Conservation (phyloP, 2,888 invertebrate species). For the Tachystola acroxantha region DNA sequence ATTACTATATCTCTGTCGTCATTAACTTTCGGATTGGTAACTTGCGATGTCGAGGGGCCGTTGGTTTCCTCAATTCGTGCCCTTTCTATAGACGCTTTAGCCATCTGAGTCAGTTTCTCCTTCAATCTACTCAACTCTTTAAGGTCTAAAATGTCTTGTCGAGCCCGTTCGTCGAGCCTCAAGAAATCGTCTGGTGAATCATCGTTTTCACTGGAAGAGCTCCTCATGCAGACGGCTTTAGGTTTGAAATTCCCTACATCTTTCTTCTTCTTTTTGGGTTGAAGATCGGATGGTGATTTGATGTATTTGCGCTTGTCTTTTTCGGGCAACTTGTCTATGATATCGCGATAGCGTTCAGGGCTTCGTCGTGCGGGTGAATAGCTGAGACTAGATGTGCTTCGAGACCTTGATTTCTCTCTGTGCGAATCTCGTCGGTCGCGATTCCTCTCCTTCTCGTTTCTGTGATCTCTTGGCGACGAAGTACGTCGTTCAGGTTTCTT, state of each 20-base stretch:
- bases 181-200: constrained; percentile 76
- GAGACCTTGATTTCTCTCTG: constrained; percentile 37
- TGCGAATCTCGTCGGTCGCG: constrained; percentile 32
- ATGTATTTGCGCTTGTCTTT: constrained; percentile 75
- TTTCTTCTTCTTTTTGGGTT: constrained; percentile 45
- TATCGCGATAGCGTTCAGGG: constrained; percentile 83
- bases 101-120: constrained; percentile 82
- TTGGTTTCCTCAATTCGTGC: constrained; percentile 34
- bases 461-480: constrained; percentile 26
- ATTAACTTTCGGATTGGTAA: constrained; percentile 11
- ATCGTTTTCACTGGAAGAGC: constrained; percentile 79
- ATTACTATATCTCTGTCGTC: constrained; percentile 17
- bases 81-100: constrained; percentile 77
- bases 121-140: constrained; percentile 84
- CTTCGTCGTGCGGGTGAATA: constrained; percentile 84
- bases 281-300: constrained; percentile 57
- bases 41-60: constrained; percentile 39
- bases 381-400: constrained; percentile 79
- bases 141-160: constrained; percentile 78
- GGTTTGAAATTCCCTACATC: constrained; percentile 44
- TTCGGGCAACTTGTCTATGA: constrained; percentile 76
- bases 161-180: constrained; percentile 63
- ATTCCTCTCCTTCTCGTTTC: constrained; percentile 27
- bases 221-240: constrained; percentile 74
- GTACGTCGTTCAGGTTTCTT: constrained; percentile 37